phyloP scores from a whole-genome alignment of 2,888 invertebrate genomes.

The Agrypnus murinus region DNA sequence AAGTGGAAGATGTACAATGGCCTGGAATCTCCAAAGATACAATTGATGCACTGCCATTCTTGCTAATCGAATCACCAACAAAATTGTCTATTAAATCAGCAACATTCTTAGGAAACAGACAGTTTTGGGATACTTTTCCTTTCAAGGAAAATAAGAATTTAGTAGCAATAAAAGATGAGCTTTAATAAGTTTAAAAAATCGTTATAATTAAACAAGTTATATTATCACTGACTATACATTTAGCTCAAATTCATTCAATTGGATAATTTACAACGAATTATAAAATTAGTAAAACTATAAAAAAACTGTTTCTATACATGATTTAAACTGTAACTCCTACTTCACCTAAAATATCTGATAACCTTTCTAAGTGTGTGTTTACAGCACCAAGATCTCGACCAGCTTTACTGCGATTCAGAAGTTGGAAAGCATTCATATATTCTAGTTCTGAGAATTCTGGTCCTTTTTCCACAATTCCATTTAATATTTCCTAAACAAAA shows the following conservation, averaged over 20 bases:
- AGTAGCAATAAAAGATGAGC: constrained; percentile 69
- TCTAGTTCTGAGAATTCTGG: constrained; percentile 91
- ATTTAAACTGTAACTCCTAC: constrained; percentile 85
- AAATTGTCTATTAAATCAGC: constrained; percentile 70
- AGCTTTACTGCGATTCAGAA: constrained; percentile 79
- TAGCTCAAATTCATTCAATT: too few species aligned
- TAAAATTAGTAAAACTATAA: too few species aligned
- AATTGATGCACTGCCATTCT: constrained; percentile 71
- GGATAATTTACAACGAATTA: too few species aligned
- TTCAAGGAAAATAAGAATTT: constrained; percentile 76
- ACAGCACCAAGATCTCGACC: constrained; percentile 75
- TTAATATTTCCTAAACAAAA: constrained; percentile 83
- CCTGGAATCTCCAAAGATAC: constrained; percentile 69
- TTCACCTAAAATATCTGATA: constrained; percentile 90
- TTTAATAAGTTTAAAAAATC: constrained; percentile 57
- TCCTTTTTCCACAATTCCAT: constrained; percentile 88
- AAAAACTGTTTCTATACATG: too few species aligned
- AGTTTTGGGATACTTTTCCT: constrained; percentile 78
- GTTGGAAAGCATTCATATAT: constrained; percentile 88
- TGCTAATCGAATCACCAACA: constrained; percentile 73
- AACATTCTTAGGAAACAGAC: constrained; percentile 73
- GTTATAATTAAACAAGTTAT: too few species aligned
- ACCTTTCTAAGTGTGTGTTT: constrained; percentile 82
- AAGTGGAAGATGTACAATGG: constrained; percentile 70
- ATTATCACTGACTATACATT: too few species aligned